Evolutionary conservation across 1,140 invertebrate genomes (phyloP).

Genomic region (Diabrotica undecimpunctata): DNA sequence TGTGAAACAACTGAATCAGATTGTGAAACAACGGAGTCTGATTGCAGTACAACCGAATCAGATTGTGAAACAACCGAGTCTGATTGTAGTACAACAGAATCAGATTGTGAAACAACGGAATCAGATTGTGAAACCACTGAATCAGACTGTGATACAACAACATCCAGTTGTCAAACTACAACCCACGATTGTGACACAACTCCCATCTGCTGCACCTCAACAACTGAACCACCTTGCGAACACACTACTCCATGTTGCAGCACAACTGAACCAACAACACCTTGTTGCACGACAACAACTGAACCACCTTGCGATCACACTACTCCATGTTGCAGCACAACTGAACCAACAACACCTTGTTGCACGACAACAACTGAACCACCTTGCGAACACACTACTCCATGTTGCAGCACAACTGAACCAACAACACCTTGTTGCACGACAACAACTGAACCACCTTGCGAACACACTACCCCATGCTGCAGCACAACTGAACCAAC

Average conservation of each 20-base stretch:
- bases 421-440: no score
- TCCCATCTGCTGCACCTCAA: neutral
- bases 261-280: neutral
- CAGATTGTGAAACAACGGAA: neutral
- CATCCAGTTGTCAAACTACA: neutral
- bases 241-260: neutral
- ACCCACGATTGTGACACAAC: neutral
- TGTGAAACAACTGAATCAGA: no score
- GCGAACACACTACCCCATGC: no score
- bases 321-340: neutral
- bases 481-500: no score
- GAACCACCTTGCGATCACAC: neutral
- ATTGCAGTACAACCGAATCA: no score
- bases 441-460: no score
- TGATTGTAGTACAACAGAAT: neutral
- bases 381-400: no score
- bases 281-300: neutral
- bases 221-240: neutral
- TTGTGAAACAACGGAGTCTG: no score
- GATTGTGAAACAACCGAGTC: no score
- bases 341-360: neutral
- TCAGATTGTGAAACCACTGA: neutral
- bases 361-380: neutral
- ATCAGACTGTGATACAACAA: neutral
- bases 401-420: no score